Base-by-base conservation (phyloP, 2,797 vertebrate species). In the Cynodonichthys magdalenae region DNA sequence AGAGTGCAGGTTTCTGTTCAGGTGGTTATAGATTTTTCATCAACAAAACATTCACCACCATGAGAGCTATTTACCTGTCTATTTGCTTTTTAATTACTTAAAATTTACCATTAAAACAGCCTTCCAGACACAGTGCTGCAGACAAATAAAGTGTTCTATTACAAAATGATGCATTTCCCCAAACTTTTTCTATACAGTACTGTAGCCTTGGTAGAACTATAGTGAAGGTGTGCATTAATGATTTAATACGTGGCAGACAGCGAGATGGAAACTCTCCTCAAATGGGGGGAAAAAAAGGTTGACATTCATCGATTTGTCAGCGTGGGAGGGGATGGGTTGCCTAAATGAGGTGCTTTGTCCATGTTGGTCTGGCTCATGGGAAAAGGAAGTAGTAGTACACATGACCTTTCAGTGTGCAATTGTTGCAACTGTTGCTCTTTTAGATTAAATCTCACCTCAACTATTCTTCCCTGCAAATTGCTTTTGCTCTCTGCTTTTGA, bases 251-350 rank as follows among this genome's bases (percentile, higher is more conserved):
- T 59, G 64, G 68, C 31, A n/a, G 55, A 24, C 36, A 53, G 58
- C 78, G 49, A 31, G 29, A 28, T 45, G 67, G 47, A 78, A 74
- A 66, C 60, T 57, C 75, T 55, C 79, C 53, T 72, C 54, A 65
- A 51, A 19, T 52, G 1, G 57, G 19, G 36, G 29, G n/a, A n/a
- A 20, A 59, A 68, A 79, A 83, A 15, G 46, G 59, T 66, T 67
- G 66, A 78, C 49, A 45, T 59, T 56, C 62, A 79, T 82, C 81
- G 85, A 90, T 89, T 82, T 76, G 63, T 66, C 69, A 69, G 47
- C 11, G n/a, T 56, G 67, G 68, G 60, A 74, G 74, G 59, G 64
- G 71, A 75, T 61, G 60, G 66, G 65, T 56, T 58, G 59, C 69
- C 69, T 66, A 80, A 71, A 75, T 77, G 53, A 81, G 74, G 55